phyloP scores from a whole-genome alignment of 1,140 invertebrate species.

The Scaptomyza pallida region DNA sequence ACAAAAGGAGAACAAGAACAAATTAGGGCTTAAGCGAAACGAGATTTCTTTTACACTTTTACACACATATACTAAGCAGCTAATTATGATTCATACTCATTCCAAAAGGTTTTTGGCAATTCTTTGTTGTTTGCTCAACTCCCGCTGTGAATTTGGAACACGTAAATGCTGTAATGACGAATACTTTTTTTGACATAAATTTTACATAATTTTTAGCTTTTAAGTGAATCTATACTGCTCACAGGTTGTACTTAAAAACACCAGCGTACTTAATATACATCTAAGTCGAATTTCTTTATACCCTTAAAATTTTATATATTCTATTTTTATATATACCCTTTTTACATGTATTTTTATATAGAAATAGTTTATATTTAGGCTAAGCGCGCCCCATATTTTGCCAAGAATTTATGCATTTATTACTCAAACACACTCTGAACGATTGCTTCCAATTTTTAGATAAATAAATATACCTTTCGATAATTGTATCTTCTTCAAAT shows the following conservation, averaged over 20 bases:
- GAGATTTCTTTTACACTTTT: not conserved
- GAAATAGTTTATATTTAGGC: not conserved
- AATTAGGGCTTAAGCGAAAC: not conserved
- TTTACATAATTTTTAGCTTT: slow-evolving; percentile 1
- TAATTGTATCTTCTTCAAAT: not conserved
- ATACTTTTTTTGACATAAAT: slow-evolving; percentile 5
- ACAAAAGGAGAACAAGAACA: not conserved
- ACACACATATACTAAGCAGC: not conserved
- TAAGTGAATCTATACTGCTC: slow-evolving; percentile 18
- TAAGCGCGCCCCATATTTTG: slow-evolving; percentile 8
- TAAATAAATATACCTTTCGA: slow-evolving; percentile 16
- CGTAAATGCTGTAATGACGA: slow-evolving; percentile 3
- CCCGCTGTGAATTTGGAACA: not conserved
- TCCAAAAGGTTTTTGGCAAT: not conserved
- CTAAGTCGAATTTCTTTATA: too few species aligned
- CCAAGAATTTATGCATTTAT: slow-evolving; percentile 36
- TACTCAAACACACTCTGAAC: slow-evolving; percentile 13
- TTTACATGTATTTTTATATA: slow-evolving; percentile 9
- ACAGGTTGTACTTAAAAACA: slow-evolving; percentile 65
- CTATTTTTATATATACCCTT: slow-evolving; percentile 21
- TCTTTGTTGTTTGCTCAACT: not conserved
- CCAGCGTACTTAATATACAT: slow-evolving; percentile 52
- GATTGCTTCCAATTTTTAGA: not conserved
- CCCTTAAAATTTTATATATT: too few species aligned
- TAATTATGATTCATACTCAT: slow-evolving; percentile 2